A percentile compares a stretch with the other conserved stretches of the same genome.
These are phyloP conservation scores for Cataglyphis cursor DNA, from an alignment of 2,888 invertebrate species.

Conservation along the genomic window DNA sequence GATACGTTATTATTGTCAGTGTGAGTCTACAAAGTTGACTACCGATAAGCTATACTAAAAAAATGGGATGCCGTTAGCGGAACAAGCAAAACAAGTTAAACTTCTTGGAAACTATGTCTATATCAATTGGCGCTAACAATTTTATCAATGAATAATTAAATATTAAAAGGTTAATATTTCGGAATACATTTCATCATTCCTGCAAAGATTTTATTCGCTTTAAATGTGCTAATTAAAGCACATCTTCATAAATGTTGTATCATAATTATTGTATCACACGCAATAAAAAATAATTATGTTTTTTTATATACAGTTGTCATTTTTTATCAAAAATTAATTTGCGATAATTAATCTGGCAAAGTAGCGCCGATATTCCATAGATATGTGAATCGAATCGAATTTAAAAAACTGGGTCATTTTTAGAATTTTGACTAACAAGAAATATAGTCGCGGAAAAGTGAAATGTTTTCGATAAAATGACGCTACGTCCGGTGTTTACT, in stretches of 20 bases:
- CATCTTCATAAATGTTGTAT: background rate
- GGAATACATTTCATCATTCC: background rate
- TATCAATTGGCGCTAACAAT: background rate
- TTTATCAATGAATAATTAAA: slow-evolving; percentile 6
- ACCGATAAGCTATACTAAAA: background rate
- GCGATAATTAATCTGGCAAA: background rate
- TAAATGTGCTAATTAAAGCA: background rate
- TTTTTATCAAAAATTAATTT: background rate
- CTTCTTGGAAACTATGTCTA: background rate
- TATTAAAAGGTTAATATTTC: background rate
- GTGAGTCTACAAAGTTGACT: background rate
- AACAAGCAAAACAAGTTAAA: background rate
- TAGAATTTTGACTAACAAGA: background rate
- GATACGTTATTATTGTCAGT: background rate
- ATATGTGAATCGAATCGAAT: background rate
- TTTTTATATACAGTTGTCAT: background rate
- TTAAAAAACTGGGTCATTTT: background rate
- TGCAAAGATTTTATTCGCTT: background rate
- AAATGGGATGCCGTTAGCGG: background rate
- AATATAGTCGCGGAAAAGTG: background rate
- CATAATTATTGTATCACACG: background rate
- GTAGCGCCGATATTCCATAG: background rate
- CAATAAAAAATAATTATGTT: background rate
- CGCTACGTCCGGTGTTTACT: background rate
- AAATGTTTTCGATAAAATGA: background rate